phyloP scores from a whole-genome alignment of 2,888 invertebrate species.

The Macrophya annulata region DNA sequence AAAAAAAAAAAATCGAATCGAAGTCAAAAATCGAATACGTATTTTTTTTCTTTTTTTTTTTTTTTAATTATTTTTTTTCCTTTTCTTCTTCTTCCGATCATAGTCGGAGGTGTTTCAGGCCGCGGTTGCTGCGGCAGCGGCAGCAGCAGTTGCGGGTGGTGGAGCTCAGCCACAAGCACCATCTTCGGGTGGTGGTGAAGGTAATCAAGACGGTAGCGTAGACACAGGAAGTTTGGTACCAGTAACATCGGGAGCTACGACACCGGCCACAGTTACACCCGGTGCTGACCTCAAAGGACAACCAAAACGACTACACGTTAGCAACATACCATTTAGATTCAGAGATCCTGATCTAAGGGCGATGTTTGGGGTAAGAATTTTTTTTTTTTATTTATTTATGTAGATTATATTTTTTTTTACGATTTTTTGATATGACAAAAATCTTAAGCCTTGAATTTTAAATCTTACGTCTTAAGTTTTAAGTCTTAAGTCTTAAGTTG shows the following conservation, averaged over 20 bases:
- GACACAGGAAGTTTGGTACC: conserved; percentile 82
- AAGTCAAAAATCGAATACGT: background rate
- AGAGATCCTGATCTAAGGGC: conserved; percentile 99
- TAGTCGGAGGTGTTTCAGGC: conserved; percentile 83
- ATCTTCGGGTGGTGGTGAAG: conserved; percentile 69
- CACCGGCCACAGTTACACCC: conserved; percentile 81
- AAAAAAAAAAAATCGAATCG: background rate
- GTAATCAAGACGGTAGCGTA: conserved; percentile 73
- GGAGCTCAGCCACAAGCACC: conserved; percentile 77
- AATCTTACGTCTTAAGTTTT: no score
- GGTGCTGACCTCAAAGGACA: conserved; percentile 85
- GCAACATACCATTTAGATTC: conserved; percentile 99
- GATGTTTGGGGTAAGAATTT: conserved; percentile 95
- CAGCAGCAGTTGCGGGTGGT: conserved; percentile 79
- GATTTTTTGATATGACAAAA: conserved; percentile 11
- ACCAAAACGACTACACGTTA: conserved; percentile 98
- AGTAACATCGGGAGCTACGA: conserved; percentile 79
- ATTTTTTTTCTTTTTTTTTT: background rate
- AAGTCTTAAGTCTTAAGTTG: no score
- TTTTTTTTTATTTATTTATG: no score
- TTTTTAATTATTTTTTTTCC: background rate
- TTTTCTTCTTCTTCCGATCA: conserved; percentile 72
- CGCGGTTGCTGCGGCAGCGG: conserved; percentile 80
- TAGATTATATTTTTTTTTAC: background rate
- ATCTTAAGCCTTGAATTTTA: no score